Evolutionary conservation across 2,888 invertebrate genomes (phyloP).

Genomic region (Dryadula phaetusa): DNA sequence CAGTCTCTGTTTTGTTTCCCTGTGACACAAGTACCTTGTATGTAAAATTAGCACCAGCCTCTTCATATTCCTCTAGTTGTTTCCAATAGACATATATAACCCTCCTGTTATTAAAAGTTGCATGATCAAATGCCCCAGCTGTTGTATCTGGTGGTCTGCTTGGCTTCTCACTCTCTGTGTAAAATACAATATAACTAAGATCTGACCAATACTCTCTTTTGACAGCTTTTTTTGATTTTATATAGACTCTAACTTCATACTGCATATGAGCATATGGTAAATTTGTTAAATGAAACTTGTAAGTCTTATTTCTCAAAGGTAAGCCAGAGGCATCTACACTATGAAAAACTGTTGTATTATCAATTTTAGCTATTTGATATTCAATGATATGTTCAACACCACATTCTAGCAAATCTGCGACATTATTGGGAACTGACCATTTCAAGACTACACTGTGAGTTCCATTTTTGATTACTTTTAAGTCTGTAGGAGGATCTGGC

Average conservation of each 20-base stretch:
- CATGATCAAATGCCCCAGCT: constrained; percentile 89
- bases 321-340: constrained; percentile 67
- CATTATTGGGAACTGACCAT: constrained; percentile 70
- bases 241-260: constrained; percentile 89
- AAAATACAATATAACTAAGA: constrained; percentile 84
- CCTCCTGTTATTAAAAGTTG: constrained; percentile 78
- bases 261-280: constrained; percentile 87
- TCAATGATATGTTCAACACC: constrained; percentile 74
- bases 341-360: constrained; percentile 69
- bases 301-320: constrained; percentile 66
- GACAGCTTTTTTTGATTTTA: constrained; percentile 82
- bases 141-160: constrained; percentile 87
- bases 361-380: constrained; percentile 78
- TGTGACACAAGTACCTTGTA: constrained; percentile 84
- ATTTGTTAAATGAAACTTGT: constrained; percentile 76
- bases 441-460: constrained; percentile 69
- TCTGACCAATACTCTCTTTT: constrained; percentile 89
- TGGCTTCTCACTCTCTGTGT: constrained; percentile 86
- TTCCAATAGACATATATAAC: constrained; percentile 92
- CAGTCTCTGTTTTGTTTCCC: constrained; percentile 62
- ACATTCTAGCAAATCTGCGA: constrained; percentile 64
- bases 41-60: constrained; percentile 90
- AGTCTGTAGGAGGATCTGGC: constrained; percentile 62
- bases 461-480: constrained; percentile 59
- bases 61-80: constrained; percentile 86